Base-by-base conservation (phyloP, 2,888 invertebrate genomes). In the Tanytarsus gracilentus region DNA sequence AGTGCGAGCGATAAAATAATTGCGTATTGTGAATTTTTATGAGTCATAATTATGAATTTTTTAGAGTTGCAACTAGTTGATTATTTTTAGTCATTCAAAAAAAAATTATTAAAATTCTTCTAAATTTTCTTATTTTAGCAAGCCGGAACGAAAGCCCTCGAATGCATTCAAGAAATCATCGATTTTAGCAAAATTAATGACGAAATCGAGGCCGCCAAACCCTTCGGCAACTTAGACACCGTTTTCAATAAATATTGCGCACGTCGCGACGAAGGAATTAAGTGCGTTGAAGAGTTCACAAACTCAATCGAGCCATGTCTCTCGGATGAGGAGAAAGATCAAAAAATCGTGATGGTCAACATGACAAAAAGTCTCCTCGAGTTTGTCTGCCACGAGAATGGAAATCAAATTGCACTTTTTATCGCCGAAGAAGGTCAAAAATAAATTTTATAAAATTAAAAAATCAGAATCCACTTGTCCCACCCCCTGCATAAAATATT, bases 191-290 rank as follows among this genome's bases (percentile, higher is more conserved):
- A 23, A 72, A 69, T 88, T 21, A 75, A 83, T 63, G 68, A 75
- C 3, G 87, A 89, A 68, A 82, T 89, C 44, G 82, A 85, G 53
- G 73, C 74, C 3, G 84, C 86, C 0, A 83, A 83, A 67, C 84
- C 85, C 0, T 79, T 76, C 4, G 86, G 86, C 1, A 80, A 80
- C 64, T 74, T 86, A 33, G 86, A 86, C 66, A 76, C 77, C 23
- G 85, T 86, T 0, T 86, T 86, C 66, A 80, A 81, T 66, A 84
- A 83, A 69, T 88, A 90, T 69, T 90, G 86, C 68, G 77, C 76
- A 18, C 85, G 83, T 59, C 69, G 72, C 6, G 65, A 69, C 2
- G 65, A 67, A n/a, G 71, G 70, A 1, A 25, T 71, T 0, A 62
- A 65, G 0, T 89, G 89, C 66, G 73, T 87, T 58, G 76, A 77